Evolutionary conservation across 2,888 invertebrate genomes (phyloP), one percentile per base, ranked within the genome.

Genomic region (Diplolepis rosae): DNA sequence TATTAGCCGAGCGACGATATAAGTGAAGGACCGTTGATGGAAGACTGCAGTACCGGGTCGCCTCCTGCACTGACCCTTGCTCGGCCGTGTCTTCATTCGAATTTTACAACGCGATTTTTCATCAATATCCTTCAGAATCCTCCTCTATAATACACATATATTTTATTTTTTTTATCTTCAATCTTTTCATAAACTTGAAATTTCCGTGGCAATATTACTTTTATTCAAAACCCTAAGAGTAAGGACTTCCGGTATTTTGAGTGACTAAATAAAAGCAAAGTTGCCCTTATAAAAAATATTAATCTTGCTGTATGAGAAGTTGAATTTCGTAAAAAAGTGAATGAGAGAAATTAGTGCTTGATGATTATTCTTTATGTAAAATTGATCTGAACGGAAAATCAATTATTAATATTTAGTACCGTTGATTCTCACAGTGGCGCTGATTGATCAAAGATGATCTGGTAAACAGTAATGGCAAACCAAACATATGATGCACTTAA

Each of bases 1-100:
- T 87, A 88, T 88, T 88, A 87, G 87, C 84, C 85, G 85, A 84
- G 85, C 84, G 85, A 87, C 85, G 86, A 87, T 88, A 88, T 87
- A 88, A 88, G 88, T 84, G 85, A 88, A 88, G 88, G 86, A 82
- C 84, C 87, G 85, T 82, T 84, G 87, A 85, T 86, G 85, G 78
- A 78, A 79, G 77, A 78, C 87, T 87, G 87, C 88, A 88, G 88
- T 88, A 70, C 83, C 86, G 86, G 85, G 84, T 87, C 84, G 86
- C 82, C 85, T 86, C 85, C 85, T 86, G 86, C 84, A 85, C 85
- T 84, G 85, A 86, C 86, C 87, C 87, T 84, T 85, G 82, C 74
- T 75, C 74, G 79, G 69, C 69, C 35, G n/a, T 54, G 51, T 24
- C 30, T 70, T 68, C 65, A 35, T 18, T 30, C 9, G 13, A 6